Percentiles rank a stretch among this genome's conserved stretches.
Conservation (phyloP, 2,797 vertebrate species). For the Pipistrellus kuhlii region DNA sequence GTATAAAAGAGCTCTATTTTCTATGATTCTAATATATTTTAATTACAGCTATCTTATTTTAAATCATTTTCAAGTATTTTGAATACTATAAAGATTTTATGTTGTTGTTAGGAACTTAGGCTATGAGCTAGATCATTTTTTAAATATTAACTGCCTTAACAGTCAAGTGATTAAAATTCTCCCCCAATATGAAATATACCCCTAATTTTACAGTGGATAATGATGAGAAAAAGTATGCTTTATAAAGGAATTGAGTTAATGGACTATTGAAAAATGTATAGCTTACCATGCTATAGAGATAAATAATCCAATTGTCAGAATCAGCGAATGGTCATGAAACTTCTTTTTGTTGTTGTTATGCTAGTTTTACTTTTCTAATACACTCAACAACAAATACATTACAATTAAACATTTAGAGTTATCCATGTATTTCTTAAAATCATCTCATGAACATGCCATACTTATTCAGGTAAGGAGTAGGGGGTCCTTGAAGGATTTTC, state of each 20-base stretch:
- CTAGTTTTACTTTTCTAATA: constrained; percentile 45
- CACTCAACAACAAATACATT: not conserved
- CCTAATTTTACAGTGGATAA: constrained; percentile 9
- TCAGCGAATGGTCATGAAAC: not conserved
- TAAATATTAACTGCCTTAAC: constrained; percentile 41
- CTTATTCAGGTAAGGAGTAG: not conserved
- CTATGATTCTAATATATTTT: constrained; percentile 41
- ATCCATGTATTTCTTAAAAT: not conserved
- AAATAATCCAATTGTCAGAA: constrained; percentile 9
- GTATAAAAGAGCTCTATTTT: constrained; percentile 35
- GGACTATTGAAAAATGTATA: not conserved
- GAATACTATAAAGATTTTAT: constrained; percentile 58
- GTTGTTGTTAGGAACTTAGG: not conserved
- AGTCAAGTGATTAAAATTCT: constrained; percentile 41
- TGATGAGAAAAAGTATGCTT: not conserved
- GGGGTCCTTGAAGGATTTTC: not conserved
- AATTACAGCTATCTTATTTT: constrained; percentile 58
- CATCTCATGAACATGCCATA: not conserved
- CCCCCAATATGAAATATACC: not conserved
- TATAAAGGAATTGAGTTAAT: constrained; percentile 3
- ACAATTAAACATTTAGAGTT: not conserved
- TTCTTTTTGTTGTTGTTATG: not conserved
- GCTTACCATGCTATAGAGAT: not conserved
- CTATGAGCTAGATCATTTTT: constrained; percentile 22
- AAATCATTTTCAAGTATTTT: constrained; percentile 64